These are phyloP conservation scores for Tichodroma muraria DNA, from an alignment of 2,113 vertebrate genomes.

Conservation along the genomic window DNA sequence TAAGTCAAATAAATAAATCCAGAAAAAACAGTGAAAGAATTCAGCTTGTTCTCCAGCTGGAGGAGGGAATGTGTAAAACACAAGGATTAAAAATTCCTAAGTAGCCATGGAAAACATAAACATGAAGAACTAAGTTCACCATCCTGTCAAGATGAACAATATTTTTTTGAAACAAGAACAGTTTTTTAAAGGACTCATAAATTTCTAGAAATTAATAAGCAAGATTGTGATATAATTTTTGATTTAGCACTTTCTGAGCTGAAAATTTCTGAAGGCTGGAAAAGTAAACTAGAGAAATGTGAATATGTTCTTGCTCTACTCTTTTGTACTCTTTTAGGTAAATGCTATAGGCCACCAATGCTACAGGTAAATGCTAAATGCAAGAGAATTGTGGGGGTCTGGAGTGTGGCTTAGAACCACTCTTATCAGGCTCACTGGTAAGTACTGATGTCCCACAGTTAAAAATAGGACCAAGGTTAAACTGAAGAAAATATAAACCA, in stretches of 20 bases:
- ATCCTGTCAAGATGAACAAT: background rate
- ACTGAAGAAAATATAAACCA: background rate
- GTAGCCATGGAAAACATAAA: background rate
- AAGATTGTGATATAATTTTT: background rate
- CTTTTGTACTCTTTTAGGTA: background rate
- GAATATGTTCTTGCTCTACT: background rate
- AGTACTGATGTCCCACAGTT: background rate
- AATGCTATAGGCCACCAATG: background rate
- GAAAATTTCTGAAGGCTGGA: background rate
- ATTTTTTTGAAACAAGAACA: no score
- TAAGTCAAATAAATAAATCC: background rate
- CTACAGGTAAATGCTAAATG: background rate
- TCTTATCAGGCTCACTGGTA: background rate
- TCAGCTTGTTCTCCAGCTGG: background rate
- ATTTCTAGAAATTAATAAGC: background rate
- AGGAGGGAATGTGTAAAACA: background rate
- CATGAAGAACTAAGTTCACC: background rate
- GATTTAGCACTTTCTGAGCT: background rate
- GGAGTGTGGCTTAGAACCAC: background rate
- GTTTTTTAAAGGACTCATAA: background rate
- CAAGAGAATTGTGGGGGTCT: background rate
- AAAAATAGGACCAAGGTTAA: constrained; percentile 2
- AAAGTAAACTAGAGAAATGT: background rate
- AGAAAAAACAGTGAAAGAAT: background rate
- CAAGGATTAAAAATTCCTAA: background rate